phyloP scores from a whole-genome alignment of 2,797 vertebrate species.

The Phoeniculus purpureus region DNA sequence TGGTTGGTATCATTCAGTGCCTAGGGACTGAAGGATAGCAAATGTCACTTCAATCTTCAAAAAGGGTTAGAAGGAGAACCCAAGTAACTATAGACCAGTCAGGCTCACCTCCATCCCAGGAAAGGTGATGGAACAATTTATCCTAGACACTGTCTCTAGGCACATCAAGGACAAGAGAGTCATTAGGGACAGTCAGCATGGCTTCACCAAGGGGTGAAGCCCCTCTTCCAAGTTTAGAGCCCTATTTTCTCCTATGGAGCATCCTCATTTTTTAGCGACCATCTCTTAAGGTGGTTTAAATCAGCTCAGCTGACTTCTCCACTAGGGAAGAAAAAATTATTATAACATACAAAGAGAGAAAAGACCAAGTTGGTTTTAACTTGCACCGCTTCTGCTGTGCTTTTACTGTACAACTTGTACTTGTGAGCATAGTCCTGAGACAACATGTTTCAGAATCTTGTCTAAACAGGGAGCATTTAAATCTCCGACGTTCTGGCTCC shows the following conservation, averaged over 20 bases:
- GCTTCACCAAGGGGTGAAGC: no score
- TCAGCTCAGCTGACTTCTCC: background rate
- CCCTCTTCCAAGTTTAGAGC: background rate
- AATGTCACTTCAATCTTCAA: no score
- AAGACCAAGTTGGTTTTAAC: background rate
- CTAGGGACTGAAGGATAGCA: no score
- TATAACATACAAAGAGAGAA: background rate
- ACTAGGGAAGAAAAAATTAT: background rate
- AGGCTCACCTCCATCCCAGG: no score
- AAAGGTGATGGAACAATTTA: no score
- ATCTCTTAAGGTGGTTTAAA: background rate
- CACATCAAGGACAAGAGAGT: no score
- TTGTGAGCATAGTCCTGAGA: background rate
- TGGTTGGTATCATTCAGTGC: background rate
- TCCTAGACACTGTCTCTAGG: no score
- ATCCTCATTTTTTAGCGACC: background rate
- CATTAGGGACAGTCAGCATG: no score
- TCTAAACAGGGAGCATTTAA: background rate
- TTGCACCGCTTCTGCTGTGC: background rate
- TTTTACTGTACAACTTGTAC: background rate
- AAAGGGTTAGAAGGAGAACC: no score
- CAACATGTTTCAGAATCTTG: background rate
- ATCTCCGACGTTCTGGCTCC: background rate
- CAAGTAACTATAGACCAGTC: no score
- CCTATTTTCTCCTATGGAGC: background rate